A percentile compares a stretch with the other conserved stretches of the same genome.
Evolutionary conservation across 2,888 invertebrate species (phyloP).

Genomic region (Pheosia tremula): DNA sequence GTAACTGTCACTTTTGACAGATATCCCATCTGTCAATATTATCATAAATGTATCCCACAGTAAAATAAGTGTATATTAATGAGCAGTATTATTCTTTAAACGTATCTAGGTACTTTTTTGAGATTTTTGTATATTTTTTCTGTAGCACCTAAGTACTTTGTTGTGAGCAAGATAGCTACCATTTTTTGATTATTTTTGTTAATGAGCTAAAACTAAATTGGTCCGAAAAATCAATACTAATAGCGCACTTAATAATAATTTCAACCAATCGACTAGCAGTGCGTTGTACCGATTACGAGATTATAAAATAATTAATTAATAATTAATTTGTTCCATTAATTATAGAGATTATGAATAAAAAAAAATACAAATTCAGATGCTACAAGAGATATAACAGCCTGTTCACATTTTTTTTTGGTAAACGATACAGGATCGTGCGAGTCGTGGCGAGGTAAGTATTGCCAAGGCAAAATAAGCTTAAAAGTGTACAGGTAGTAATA

Average conservation of each 20-base stretch:
- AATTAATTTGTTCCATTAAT: neutral
- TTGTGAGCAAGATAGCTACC: conserved; percentile 33
- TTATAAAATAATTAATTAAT: neutral
- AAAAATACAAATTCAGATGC: too few species aligned
- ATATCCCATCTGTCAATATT: neutral
- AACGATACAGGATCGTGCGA: too few species aligned
- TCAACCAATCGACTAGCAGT: conserved; percentile 36
- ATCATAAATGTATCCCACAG: conserved; percentile 13
- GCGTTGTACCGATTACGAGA: conserved; percentile 39
- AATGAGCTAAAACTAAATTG: conserved; percentile 3
- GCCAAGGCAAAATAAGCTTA: too few species aligned
- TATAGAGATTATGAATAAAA: neutral
- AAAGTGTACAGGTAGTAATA: too few species aligned
- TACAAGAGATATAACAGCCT: too few species aligned
- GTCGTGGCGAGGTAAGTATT: too few species aligned
- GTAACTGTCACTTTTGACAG: too few species aligned
- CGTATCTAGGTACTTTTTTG: conserved; percentile 10
- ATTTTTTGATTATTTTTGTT: neutral
- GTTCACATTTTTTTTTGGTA: too few species aligned
- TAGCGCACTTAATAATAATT: conserved; percentile 6
- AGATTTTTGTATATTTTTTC: conserved; percentile 13
- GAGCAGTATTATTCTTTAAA: conserved; percentile 21
- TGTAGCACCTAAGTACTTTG: conserved; percentile 32
- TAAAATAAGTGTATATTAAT: conserved; percentile 16
- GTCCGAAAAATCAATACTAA: conserved; percentile 3